These are phyloP conservation scores for Listronotus bonariensis DNA, from an alignment of 1,140 invertebrate species.

Conservation along the genomic window DNA sequence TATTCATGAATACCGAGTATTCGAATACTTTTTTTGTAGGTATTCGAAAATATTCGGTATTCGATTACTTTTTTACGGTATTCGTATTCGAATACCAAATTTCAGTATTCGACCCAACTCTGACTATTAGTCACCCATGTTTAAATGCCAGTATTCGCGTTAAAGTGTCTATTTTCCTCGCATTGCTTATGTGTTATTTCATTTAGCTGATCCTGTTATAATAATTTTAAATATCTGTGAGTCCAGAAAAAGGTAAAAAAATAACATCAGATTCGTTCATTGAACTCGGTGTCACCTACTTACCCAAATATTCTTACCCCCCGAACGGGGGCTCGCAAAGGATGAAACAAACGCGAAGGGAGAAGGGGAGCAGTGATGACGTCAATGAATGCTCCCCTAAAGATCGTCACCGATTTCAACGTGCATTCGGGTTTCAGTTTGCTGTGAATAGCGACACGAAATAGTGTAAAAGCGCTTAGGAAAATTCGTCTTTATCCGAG, in stretches of 20 bases:
- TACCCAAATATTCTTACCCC: slow-evolving; percentile 36
- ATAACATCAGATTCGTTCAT: slow-evolving; percentile 14
- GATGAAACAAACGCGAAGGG: background rate
- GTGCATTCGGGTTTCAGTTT: slow-evolving; percentile 28
- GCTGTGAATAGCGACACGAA: slow-evolving; percentile 11
- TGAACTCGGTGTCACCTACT: slow-evolving; percentile 39
- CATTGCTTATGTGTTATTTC: too few species aligned
- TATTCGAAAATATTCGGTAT: too few species aligned
- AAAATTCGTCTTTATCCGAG: too few species aligned
- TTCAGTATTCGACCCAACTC: too few species aligned
- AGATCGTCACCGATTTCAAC: slow-evolving; percentile 34
- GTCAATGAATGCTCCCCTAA: slow-evolving; percentile 37
- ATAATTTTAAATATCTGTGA: too few species aligned
- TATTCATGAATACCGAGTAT: too few species aligned
- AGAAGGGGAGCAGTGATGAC: slow-evolving; percentile 31
- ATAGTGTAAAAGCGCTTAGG: background rate
- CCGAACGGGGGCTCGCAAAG: background rate
- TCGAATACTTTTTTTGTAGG: too few species aligned
- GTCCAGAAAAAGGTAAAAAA: background rate
- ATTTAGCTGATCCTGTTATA: too few species aligned
- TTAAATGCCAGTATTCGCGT: slow-evolving; percentile 9
- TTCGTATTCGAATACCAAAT: too few species aligned
- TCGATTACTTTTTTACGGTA: too few species aligned
- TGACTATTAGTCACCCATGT: too few species aligned
- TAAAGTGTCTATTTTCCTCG: slow-evolving; percentile 15